Evolutionary conservation across 2,113 vertebrate genomes (phyloP), one percentile per base, ranked within the genome.

Genomic region (Petroica traversi): DNA sequence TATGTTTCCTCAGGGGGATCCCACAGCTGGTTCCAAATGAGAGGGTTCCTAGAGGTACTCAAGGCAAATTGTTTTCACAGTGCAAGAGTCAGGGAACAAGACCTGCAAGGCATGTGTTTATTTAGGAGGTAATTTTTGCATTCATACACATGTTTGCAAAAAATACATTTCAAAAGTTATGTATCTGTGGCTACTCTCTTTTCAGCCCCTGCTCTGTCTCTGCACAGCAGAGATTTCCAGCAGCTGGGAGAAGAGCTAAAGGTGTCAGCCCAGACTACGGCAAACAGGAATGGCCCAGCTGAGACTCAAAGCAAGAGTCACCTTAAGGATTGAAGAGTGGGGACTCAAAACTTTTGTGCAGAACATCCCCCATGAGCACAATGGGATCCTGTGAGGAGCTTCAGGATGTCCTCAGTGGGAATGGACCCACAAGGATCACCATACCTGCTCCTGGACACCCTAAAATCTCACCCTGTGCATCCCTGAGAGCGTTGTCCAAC

Each of bases 291-390:
- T 0, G 36, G 25, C 75, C 33, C 57, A 46, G 57, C 51, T 43
- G 48, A 61, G 38, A 52, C 9, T 36, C 63, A 59, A 59, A 92
- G 28, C n/a, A n/a, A 62, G 20, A 15, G 26, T 31, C 24, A 36
- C 10, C 0, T 0, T 7, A 6, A 41, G 2, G 20, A 75, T 23
- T 3, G 8, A 88, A 38, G 2, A 49, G 46, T 1, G 20, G 38
- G 28, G 51, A 55, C 8, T 29, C 6, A 1, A 7, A 66, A 12
- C 4, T 51, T 88, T 43, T 4, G 2, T 31, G 20, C 22, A 26
- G 29, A 59, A 26, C 24, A 9, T 2, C 10, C 16, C 38, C 58
- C 7, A 1, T 8, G 28, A 25, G 7, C 38, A 52, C 45, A 14
- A 4, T 0, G 16, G 58, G 49, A 45, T 61, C 41, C 25, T 38